Percentiles rank a stretch among this genome's conserved stretches.
Conservation (phyloP, 1,140 invertebrate species). For the Prorops nasuta region DNA sequence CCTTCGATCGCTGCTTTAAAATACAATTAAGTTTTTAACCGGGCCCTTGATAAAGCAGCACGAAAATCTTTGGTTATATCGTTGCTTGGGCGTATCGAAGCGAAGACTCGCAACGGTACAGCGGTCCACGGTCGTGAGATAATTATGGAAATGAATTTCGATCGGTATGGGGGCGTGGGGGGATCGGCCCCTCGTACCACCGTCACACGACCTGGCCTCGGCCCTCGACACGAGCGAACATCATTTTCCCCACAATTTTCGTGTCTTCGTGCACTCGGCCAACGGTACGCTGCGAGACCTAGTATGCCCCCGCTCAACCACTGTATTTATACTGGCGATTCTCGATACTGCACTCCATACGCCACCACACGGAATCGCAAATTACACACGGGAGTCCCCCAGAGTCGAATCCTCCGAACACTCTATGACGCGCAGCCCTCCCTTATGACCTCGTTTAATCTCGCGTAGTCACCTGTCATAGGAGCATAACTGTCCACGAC, state of each 20-base stretch:
- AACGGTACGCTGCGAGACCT: slow-evolving; percentile 21
- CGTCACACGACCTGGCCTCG: slow-evolving; percentile 28
- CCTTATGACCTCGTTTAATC: no score
- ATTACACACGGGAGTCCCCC: no score
- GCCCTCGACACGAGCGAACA: slow-evolving; percentile 9
- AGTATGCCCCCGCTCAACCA: no score
- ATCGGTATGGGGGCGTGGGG: slow-evolving; percentile 40
- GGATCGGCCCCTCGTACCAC: slow-evolving; percentile 18
- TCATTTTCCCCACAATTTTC: slow-evolving; percentile 37
- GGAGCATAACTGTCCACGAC: slow-evolving; percentile 22
- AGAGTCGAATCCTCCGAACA: no score
- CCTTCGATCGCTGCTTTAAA: not conserved
- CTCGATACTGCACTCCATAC: no score
- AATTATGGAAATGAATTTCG: slow-evolving; percentile 48
- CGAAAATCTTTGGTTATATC: no score
- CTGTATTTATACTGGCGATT: no score
- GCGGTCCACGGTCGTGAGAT: slow-evolving; percentile 34
- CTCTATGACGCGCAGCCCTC: no score
- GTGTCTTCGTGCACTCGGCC: slow-evolving; percentile 33
- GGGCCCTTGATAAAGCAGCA: no score
- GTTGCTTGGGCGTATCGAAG: slow-evolving; percentile 11
- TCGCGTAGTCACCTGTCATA: slow-evolving; percentile 30
- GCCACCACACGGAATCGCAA: no score
- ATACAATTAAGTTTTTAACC: not conserved
- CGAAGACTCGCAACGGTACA: slow-evolving; percentile 9